phyloP scores from a whole-genome alignment of 2,113 vertebrate species.

The Coptodon bakossiorum region DNA sequence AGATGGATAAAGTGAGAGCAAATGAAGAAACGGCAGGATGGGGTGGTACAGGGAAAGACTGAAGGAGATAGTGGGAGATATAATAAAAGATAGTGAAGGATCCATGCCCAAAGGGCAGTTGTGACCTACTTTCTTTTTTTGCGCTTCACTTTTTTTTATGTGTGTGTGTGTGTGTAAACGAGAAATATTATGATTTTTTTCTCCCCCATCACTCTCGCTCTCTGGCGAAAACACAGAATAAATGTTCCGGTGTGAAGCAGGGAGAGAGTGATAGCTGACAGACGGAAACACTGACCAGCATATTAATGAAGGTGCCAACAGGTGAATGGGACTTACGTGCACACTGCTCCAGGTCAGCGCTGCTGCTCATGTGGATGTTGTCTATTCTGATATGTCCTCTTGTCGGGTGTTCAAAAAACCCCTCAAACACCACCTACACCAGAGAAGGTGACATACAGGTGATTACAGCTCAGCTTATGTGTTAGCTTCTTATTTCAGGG shows the following conservation, averaged over 20 bases:
- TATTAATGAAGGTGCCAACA: not conserved
- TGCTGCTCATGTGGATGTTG: slow-evolving; percentile 88
- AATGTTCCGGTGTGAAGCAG: not conserved
- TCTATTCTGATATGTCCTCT: slow-evolving; percentile 88
- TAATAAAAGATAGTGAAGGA: slow-evolving; percentile 74
- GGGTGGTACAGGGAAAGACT: slow-evolving; percentile 18
- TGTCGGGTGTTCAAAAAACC: slow-evolving; percentile 81
- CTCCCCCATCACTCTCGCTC: not conserved
- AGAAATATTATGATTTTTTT: slow-evolving; percentile 20
- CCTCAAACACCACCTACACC: slow-evolving; percentile 89
- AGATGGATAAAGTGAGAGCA: not conserved
- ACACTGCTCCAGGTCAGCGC: slow-evolving; percentile 84
- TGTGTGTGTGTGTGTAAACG: not conserved
- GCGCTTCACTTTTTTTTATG: not conserved
- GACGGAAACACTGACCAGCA: not conserved
- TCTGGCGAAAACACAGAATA: slow-evolving; percentile 4
- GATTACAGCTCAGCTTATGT: not conserved
- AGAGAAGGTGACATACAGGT: not conserved
- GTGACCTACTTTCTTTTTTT: slow-evolving; percentile 66
- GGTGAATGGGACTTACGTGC: slow-evolving; percentile 80
- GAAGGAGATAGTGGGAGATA: slow-evolving; percentile 30
- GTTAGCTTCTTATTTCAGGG: not conserved
- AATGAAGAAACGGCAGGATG: not conserved
- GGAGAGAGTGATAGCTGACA: not conserved
- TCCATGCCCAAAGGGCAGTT: slow-evolving; percentile 62